Conservation (phyloP, 1,140 invertebrate genomes). For the Scaptomyza pallida region DNA sequence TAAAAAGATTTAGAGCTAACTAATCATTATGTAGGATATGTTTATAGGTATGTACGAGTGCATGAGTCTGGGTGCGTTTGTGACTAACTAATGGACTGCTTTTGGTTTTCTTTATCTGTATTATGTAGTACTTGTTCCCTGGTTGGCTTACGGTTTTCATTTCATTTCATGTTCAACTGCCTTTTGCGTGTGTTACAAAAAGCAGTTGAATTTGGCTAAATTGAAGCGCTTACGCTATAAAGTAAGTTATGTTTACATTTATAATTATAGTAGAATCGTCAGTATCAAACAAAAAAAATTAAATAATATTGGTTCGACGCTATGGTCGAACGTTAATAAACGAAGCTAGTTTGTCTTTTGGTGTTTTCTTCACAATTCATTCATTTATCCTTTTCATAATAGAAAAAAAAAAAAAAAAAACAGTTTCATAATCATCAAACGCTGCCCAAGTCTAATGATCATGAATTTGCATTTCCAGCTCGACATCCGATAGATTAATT, state of each 20-base stretch:
- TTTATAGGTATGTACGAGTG: constrained; percentile 66
- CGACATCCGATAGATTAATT: constrained; percentile 89
- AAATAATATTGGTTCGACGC: constrained; percentile 24
- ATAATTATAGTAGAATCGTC: constrained; percentile 74
- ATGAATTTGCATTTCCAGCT: constrained; percentile 90
- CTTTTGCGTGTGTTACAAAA: constrained; percentile 32
- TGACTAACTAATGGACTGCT: constrained; percentile 62
- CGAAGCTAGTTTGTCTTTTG: constrained; percentile 75
- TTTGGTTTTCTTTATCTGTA: constrained; percentile 30
- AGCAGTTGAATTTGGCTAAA: constrained; percentile 41
- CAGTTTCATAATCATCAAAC: constrained; percentile 15
- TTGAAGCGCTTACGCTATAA: constrained; percentile 38
- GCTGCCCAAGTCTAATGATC: constrained; percentile 81
- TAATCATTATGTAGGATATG: constrained; percentile 63
- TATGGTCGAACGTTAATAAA: constrained; percentile 24
- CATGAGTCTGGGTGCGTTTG: constrained; percentile 26
- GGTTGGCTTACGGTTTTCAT: constrained; percentile 53
- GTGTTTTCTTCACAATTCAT: constrained; percentile 49
- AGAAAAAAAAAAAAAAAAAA: constrained; percentile 29
- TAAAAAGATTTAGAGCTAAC: constrained; percentile 65
- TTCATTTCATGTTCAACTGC: constrained; percentile 38
- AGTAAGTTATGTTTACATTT: constrained; percentile 44
- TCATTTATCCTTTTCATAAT: constrained; percentile 17
- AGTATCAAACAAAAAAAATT: constrained; percentile 58
- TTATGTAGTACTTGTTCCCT: constrained; percentile 62